Conservation (phyloP, 2,797 vertebrate genomes). For the Enteromius viviparus region DNA sequence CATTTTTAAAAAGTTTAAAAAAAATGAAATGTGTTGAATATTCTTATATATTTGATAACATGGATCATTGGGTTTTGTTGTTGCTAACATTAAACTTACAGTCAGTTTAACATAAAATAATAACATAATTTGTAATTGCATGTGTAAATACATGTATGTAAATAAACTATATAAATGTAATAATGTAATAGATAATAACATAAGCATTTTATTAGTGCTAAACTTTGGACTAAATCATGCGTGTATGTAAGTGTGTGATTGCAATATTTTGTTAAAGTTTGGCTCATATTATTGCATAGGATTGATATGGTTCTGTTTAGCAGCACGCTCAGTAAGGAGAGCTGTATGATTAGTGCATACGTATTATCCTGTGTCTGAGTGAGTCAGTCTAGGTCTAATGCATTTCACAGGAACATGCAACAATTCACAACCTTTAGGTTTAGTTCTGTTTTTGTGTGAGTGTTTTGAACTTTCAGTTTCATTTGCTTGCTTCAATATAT, state of each 20-base stretch:
- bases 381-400: conserved; percentile 4
- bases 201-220: background rate
- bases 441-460: background rate
- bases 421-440: conserved; percentile 60
- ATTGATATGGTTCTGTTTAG: too few relatives aligned
- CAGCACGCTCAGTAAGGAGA: background rate
- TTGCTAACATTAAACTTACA: background rate
- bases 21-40: background rate
- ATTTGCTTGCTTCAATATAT: background rate
- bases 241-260: background rate
- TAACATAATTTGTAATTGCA: background rate
- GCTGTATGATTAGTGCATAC: background rate
- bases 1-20: too few relatives aligned
- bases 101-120: background rate
- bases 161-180: background rate
- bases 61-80: too few relatives aligned
- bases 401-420: conserved; percentile 62
- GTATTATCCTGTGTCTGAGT: conserved; percentile 12
- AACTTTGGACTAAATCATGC: background rate
- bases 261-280: background rate
- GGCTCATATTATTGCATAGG: background rate
- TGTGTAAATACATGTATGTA: background rate
- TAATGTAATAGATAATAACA: background rate
- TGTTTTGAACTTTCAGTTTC: background rate
- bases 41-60: background rate